These are phyloP conservation scores for Dendrocincla tyrannina DNA, from an alignment of 2,797 vertebrate species.

Conservation along the genomic window DNA sequence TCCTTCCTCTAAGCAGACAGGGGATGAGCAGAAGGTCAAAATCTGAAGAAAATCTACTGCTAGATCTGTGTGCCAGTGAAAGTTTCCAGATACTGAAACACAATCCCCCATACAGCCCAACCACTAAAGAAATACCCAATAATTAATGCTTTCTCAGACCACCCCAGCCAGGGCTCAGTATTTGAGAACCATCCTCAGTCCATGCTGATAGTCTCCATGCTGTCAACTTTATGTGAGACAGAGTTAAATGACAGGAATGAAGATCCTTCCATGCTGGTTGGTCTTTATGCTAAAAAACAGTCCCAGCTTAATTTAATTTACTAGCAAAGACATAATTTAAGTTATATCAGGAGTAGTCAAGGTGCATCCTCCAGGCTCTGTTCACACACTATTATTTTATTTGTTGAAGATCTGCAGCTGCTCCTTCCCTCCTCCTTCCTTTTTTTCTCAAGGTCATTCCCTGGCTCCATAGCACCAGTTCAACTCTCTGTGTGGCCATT, in stretches of 20 bases:
- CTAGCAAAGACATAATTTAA: background rate
- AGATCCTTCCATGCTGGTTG: background rate
- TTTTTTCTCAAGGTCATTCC: background rate
- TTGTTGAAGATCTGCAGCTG: constrained; percentile 14
- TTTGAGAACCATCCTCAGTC: background rate
- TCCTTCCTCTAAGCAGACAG: background rate
- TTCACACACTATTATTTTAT: background rate
- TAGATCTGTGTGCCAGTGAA: background rate
- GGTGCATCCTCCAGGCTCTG: background rate
- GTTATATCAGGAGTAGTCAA: background rate
- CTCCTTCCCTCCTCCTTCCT: background rate
- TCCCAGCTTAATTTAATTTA: background rate
- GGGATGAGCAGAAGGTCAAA: background rate
- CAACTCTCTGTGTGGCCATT: background rate
- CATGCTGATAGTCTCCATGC: background rate
- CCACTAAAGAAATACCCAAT: background rate
- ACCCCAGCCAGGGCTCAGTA: background rate
- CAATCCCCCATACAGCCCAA: background rate
- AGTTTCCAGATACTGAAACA: background rate
- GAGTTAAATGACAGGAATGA: background rate
- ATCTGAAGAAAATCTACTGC: background rate
- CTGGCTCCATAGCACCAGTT: background rate
- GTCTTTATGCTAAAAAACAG: background rate
- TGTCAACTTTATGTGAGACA: background rate
- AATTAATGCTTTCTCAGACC: background rate